phyloP scores from a whole-genome alignment of 2,888 invertebrate genomes.

The Peribatodes rhomboidaria region DNA sequence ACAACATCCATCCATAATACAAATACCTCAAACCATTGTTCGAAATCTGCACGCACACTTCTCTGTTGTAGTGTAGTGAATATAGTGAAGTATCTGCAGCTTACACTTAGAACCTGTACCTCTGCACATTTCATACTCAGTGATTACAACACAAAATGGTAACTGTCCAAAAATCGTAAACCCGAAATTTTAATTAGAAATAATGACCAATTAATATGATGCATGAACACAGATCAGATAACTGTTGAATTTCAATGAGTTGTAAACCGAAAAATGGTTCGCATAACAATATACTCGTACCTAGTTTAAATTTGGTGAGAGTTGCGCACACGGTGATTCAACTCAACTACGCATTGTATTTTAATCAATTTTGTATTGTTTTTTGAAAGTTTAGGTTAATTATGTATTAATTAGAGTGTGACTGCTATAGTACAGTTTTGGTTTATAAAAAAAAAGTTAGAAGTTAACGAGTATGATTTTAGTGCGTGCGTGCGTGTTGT shows the following conservation, averaged over 20 bases:
- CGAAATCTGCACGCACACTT: neutral
- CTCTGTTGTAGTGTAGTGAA: neutral
- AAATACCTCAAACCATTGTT: neutral
- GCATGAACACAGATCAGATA: conserved; percentile 62
- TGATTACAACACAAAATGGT: conserved; percentile 18
- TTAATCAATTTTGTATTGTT: conserved; percentile 43
- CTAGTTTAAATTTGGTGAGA: conserved; percentile 49
- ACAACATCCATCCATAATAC: no score
- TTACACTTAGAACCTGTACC: conserved; percentile 37
- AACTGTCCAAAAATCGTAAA: conserved; percentile 57
- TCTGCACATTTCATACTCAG: conserved; percentile 6
- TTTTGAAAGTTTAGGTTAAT: conserved; percentile 41
- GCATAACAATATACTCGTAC: conserved; percentile 44
- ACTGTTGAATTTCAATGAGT: conserved; percentile 62
- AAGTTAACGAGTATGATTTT: neutral
- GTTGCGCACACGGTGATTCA: conserved; percentile 12
- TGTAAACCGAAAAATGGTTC: conserved; percentile 44
- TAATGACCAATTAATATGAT: conserved; percentile 68
- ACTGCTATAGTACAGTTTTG: conserved; percentile 34
- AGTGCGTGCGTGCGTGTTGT: no score
- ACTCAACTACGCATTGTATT: conserved; percentile 34
- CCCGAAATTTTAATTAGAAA: conserved; percentile 65
- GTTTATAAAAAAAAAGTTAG: conserved; percentile 11
- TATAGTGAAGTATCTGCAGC: neutral
- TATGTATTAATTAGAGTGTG: conserved; percentile 40